Conservation (phyloP, 2,113 vertebrate genomes). For the Crotophaga sulcirostris region DNA sequence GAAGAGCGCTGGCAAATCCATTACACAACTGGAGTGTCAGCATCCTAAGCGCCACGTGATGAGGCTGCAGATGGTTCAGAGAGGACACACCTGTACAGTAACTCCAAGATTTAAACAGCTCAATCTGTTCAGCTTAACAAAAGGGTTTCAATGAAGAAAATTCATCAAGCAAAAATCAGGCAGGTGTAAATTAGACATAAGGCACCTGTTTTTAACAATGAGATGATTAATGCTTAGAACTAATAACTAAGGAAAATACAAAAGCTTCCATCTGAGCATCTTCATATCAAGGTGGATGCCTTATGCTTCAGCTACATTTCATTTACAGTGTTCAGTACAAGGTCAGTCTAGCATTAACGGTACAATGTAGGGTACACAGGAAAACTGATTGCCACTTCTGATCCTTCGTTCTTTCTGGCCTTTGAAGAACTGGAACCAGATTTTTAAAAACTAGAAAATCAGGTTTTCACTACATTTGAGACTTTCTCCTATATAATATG, state of each 20-base stretch:
- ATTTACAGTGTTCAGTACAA: neutral
- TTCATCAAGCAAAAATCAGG: neutral
- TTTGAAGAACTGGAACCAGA: neutral
- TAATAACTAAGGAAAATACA: neutral
- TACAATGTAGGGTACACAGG: neutral
- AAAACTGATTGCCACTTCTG: neutral
- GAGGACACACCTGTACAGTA: neutral
- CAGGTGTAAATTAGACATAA: neutral
- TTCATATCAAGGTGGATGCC: neutral
- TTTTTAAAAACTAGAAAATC: neutral
- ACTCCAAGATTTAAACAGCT: neutral
- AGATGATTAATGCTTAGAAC: neutral
- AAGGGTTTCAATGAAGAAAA: neutral
- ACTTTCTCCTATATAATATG: neutral
- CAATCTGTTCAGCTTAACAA: neutral
- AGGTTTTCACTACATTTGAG: neutral
- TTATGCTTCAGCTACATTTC: neutral
- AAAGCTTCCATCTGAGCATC: neutral
- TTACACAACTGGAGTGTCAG: neutral
- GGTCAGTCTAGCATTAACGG: neutral
- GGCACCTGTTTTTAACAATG: neutral
- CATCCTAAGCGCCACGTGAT: rapidly evolving
- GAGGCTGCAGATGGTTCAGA: rapidly evolving
- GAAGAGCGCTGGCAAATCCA: neutral
- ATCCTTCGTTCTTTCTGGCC: neutral